A percentile compares a stretch with the other conserved stretches of the same genome.
Conservation (phyloP, 2,888 invertebrate species). For the Drosophila ustulata region DNA sequence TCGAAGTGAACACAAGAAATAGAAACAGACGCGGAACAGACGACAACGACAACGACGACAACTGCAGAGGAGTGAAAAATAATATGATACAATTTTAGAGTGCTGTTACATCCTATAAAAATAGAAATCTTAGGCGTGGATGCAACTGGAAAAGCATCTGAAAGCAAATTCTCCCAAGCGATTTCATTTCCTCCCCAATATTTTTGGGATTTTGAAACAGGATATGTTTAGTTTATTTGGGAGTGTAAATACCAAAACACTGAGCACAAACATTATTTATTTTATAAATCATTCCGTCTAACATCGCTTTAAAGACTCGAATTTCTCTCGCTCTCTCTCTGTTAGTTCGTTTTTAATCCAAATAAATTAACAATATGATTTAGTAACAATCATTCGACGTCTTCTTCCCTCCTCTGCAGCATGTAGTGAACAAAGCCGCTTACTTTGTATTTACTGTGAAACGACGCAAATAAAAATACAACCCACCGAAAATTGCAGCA, state of each 20-base stretch:
- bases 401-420: neutral
- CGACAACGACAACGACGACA: slow-evolving; percentile 17
- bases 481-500: slow-evolving; percentile 39
- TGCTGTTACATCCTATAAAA: slow-evolving; percentile 33
- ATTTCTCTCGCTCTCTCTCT: neutral
- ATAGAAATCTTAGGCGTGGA: slow-evolving; percentile 32
- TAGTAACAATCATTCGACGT: slow-evolving; percentile 41
- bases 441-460: slow-evolving; percentile 47
- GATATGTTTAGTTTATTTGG: neutral
- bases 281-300: neutral
- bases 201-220: neutral
- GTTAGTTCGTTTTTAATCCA: slow-evolving; percentile 26
- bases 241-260: neutral
- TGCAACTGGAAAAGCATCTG: slow-evolving; percentile 20
- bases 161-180: slow-evolving; percentile 14
- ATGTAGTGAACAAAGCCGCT: slow-evolving; percentile 35
- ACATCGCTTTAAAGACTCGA: too few species aligned
- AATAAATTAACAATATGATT: slow-evolving; percentile 64
- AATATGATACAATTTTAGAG: slow-evolving; percentile 54
- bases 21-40: slow-evolving; percentile 41
- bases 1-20: slow-evolving; percentile 43
- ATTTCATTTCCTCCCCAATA: neutral
- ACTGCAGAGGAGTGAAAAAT: slow-evolving; percentile 43
- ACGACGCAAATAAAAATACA: slow-evolving; percentile 44
- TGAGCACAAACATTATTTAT: neutral